Percentiles rank a stretch among this genome's conserved stretches.
Conservation (phyloP, 2,888 invertebrate species). For the Orthosia gothica region DNA sequence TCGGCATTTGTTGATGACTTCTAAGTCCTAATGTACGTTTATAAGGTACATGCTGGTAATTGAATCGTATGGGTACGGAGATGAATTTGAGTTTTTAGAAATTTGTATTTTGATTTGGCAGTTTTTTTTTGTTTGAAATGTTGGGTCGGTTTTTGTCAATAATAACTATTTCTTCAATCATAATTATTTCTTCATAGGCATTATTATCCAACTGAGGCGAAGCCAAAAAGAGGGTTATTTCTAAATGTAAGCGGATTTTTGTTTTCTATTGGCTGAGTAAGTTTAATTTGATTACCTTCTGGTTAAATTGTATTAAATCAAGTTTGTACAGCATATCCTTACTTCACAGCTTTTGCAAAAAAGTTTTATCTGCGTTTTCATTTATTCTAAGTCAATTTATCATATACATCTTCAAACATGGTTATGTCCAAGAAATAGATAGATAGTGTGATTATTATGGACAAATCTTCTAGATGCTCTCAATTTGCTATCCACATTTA, state of each 20-base stretch:
- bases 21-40: slow-evolving; percentile 46
- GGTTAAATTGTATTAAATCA: too few species aligned
- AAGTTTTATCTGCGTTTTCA: neutral
- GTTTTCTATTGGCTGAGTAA: too few species aligned
- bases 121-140: neutral
- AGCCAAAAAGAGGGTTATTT: too few species aligned
- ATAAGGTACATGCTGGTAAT: slow-evolving; percentile 2
- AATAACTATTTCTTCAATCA: too few species aligned
- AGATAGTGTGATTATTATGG: neutral
- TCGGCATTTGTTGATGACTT: slow-evolving; percentile 65
- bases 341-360: too few species aligned
- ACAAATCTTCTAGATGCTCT: neutral
- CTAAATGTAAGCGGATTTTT: too few species aligned
- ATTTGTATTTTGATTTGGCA: neutral
- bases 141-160: neutral
- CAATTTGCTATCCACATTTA: slow-evolving; percentile 9
- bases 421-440: neutral
- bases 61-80: neutral
- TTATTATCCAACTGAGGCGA: too few species aligned
- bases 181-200: neutral
- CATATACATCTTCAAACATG: neutral
- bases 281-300: too few species aligned
- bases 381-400: too few species aligned
- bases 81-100: neutral
- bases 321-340: too few species aligned